phyloP scores from a whole-genome alignment of 2,888 invertebrate genomes.

The Pseudanteris insignis region DNA sequence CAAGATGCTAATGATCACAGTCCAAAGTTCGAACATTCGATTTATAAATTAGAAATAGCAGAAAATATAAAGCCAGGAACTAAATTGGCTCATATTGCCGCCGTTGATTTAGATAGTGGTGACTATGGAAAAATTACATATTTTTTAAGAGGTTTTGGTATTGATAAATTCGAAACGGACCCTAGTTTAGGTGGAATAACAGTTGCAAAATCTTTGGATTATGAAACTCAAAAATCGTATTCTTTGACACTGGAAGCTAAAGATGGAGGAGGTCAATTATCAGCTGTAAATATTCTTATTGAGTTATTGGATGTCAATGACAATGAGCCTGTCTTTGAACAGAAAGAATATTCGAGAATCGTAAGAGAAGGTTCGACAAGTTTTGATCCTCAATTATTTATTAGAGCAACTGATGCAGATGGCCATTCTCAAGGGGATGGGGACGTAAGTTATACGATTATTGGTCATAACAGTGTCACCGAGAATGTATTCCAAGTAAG shows the following conservation, averaged over 20 bases:
- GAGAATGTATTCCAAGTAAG: slow-evolving; percentile 67
- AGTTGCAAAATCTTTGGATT: slow-evolving; percentile 75
- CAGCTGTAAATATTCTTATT: slow-evolving; percentile 76
- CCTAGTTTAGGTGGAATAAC: slow-evolving; percentile 74
- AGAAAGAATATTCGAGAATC: slow-evolving; percentile 76
- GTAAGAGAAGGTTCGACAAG: slow-evolving; percentile 79
- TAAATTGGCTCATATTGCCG: slow-evolving; percentile 74
- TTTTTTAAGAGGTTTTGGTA: slow-evolving; percentile 80
- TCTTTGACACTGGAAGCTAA: slow-evolving; percentile 82
- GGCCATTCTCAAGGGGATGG: slow-evolving; percentile 79
- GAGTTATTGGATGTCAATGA: slow-evolving; percentile 81
- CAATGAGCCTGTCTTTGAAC: slow-evolving; percentile 78
- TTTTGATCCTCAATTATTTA: slow-evolving; percentile 82
- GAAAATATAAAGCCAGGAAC: slow-evolving; percentile 74
- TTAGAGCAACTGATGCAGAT: slow-evolving; percentile 81
- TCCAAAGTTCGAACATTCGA: slow-evolving; percentile 74
- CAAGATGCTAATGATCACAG: slow-evolving; percentile 83
- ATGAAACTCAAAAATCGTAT: slow-evolving; percentile 82
- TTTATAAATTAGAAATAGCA: slow-evolving; percentile 74
- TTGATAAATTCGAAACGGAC: slow-evolving; percentile 79
- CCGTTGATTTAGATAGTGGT: slow-evolving; percentile 79
- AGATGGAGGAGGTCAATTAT: slow-evolving; percentile 81
- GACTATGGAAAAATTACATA: slow-evolving; percentile 78
- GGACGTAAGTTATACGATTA: slow-evolving; percentile 73
- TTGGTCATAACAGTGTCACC: slow-evolving; percentile 75